Base-by-base conservation (phyloP, 2,797 vertebrate genomes). In the Sphaeramia orbicularis region DNA sequence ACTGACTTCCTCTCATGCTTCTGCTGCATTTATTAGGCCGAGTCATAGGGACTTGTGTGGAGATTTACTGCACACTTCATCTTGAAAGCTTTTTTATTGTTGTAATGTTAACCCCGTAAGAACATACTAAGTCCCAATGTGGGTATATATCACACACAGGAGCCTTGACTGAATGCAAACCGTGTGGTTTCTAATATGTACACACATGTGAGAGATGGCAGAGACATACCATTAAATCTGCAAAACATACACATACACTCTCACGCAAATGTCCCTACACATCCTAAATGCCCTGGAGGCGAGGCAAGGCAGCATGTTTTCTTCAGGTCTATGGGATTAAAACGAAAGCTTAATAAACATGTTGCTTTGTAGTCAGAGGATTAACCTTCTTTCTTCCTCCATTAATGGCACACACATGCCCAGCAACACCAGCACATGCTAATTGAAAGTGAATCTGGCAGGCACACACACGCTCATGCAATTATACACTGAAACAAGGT, bases 61-160 rank as follows among this genome's bases (percentile, higher is more conserved):
- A 90, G 89, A 93, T 93, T 93, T 94, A 94, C 80, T 78, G 65
- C 86, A 70, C 64, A 73, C 90, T 81, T 86, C 85, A 82, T 89
- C 89, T 89, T 93, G 87, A 94, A 92, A 94, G 90, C 90, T 91
- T 93, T 94, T 93, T 93, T 92, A 94, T 89, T 90, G 91, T 91
- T 89, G 89, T 88, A 93, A 92, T 84, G 88, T 91, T 92, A 92
- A 92, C 90, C 91, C 75, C 75, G 57, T 81, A 91, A 86, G 84
- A 90, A 90, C 80, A 85, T 72, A 76, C 77, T 44, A 74, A 78
- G 78, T 86, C 83, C 77, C 65, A 51, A 58, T 75, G 56, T 50
- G 32, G 60, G 76, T 10, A 41, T 92, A 85, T 86, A 89, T 93
- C 86, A 89, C 57, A 53, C 57, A 72, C 48, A 49, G 69, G 67